Evolutionary conservation across 2,797 vertebrate genomes (phyloP).

Genomic region (Mionectes olivaceus): DNA sequence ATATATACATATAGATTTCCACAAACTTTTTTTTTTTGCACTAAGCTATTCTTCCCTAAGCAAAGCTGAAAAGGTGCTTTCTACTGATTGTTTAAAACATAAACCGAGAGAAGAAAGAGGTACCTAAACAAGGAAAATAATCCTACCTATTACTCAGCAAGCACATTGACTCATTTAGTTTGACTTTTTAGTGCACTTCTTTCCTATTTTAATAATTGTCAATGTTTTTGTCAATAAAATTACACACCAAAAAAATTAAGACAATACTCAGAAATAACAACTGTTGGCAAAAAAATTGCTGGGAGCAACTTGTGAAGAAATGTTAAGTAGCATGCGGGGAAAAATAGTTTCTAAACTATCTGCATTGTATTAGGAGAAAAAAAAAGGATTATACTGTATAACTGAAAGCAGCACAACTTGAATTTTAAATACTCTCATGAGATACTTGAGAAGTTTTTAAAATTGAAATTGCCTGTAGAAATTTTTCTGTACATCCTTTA

Average conservation of each 20-base stretch:
- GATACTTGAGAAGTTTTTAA: neutral
- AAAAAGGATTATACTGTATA: neutral
- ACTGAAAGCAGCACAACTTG: neutral
- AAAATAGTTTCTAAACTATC: neutral
- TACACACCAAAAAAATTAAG: neutral
- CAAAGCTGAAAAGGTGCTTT: neutral
- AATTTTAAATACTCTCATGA: neutral
- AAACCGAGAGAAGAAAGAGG: neutral
- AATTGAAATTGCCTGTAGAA: neutral
- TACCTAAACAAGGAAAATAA: neutral
- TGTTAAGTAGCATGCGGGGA: neutral
- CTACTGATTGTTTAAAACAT: neutral
- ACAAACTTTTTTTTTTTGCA: neutral
- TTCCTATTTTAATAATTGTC: neutral
- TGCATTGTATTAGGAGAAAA: neutral
- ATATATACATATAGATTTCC: neutral
- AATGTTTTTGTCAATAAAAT: neutral
- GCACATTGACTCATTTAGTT: neutral
- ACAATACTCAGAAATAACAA: neutral
- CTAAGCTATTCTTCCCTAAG: neutral
- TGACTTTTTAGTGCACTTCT: neutral
- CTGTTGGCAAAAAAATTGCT: neutral
- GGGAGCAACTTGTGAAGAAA: neutral
- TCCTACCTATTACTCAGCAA: neutral
- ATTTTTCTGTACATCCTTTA: neutral